A percentile compares a stretch with the other conserved stretches of the same genome.
These are phyloP conservation scores for Grapholita molesta DNA, from an alignment of 1,140 invertebrate genomes.

Conservation along the genomic window DNA sequence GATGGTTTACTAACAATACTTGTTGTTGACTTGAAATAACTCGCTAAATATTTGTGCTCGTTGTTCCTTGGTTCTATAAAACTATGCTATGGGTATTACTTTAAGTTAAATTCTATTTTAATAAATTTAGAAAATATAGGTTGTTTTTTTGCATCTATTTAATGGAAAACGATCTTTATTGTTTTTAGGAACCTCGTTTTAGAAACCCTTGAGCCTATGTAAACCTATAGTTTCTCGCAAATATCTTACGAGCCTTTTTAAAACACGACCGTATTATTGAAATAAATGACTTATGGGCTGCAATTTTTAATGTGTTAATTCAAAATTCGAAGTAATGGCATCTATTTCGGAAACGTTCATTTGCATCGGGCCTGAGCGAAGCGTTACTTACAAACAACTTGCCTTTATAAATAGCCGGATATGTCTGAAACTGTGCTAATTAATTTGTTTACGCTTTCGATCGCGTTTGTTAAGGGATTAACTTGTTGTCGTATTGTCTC, in stretches of 20 bases:
- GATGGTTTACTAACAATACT: neutral
- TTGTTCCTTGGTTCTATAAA: neutral
- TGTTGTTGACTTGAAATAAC: neutral
- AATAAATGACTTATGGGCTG: no score
- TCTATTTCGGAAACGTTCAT: neutral
- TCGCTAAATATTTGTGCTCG: neutral
- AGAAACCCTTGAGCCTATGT: no score
- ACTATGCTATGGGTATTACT: neutral
- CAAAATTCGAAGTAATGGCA: neutral
- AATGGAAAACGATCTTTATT: no score
- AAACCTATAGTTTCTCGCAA: no score
- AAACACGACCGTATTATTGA: no score
- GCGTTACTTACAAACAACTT: slow-evolving; percentile 13
- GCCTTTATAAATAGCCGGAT: slow-evolving; percentile 28
- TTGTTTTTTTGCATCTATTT: no score
- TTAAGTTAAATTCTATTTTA: no score
- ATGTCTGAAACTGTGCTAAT: slow-evolving; percentile 21
- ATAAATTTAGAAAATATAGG: no score
- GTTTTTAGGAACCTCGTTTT: no score
- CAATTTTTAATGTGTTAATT: no score
- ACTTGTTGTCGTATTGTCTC: no score
- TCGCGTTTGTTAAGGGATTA: slow-evolving; percentile 19
- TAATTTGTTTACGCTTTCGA: slow-evolving; percentile 32
- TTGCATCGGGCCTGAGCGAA: neutral
- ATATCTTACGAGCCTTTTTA: no score